Conservation (phyloP, 2,113 vertebrate species). For the Dunckerocampus dactyliophorus region DNA sequence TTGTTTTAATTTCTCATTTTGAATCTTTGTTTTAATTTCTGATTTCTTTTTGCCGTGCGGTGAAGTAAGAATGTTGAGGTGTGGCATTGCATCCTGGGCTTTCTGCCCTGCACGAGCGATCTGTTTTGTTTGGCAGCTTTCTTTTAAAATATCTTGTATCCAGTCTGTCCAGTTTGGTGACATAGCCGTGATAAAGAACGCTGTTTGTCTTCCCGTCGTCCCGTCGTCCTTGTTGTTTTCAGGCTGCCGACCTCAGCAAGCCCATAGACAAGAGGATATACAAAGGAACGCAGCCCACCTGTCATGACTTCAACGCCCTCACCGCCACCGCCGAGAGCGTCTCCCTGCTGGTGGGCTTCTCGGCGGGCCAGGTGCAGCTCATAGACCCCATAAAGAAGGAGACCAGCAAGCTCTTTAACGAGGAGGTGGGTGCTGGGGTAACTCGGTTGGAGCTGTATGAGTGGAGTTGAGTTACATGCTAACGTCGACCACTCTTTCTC, state of each 20-base stretch:
- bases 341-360: slow-evolving; percentile 97
- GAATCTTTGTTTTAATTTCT: too few relatives aligned
- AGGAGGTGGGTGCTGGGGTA: slow-evolving; percentile 83
- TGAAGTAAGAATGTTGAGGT: too few relatives aligned
- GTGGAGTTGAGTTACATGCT: background rate
- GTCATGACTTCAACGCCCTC: slow-evolving; percentile 98
- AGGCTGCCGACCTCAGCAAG: slow-evolving; percentile 98
- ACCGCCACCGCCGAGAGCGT: slow-evolving; percentile 97
- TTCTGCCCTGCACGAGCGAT: too few relatives aligned
- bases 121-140: too few relatives aligned
- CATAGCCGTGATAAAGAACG: background rate
- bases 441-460: too few relatives aligned
- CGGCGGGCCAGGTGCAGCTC: slow-evolving; percentile 97
- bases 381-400: slow-evolving; percentile 99
- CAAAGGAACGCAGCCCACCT: slow-evolving; percentile 99
- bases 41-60: too few relatives aligned
- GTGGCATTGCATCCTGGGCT: too few relatives aligned
- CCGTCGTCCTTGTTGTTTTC: slow-evolving; percentile 51
- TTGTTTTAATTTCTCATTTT: too few relatives aligned
- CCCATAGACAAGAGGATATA: slow-evolving; percentile 99
- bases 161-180: too few relatives aligned
- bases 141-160: too few relatives aligned
- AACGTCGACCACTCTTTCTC: background rate
- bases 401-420: slow-evolving; percentile 99
- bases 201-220: background rate